Percentiles rank a stretch among this genome's conserved stretches.
phyloP scores from a whole-genome alignment of 2,888 invertebrate genomes.

The Andrena haemorrhoa region DNA sequence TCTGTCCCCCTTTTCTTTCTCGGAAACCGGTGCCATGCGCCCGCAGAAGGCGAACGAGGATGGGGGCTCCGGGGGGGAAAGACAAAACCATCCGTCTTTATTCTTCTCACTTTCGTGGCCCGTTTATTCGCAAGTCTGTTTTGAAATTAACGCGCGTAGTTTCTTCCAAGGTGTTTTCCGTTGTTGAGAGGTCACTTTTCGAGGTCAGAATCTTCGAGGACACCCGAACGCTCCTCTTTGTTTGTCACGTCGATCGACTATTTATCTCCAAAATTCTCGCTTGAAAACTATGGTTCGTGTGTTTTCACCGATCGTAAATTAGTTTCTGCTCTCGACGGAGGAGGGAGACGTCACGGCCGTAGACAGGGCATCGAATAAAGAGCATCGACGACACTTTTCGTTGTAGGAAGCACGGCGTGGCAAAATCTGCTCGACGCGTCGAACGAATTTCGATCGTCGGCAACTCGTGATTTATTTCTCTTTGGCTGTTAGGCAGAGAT shows the following conservation, averaged over 20 bases:
- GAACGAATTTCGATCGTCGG: too few species aligned
- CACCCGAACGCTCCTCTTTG: background rate
- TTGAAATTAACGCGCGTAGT: background rate
- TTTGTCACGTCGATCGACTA: background rate
- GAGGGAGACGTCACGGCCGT: constrained; percentile 10
- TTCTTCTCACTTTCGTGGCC: constrained; percentile 32
- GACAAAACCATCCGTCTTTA: background rate
- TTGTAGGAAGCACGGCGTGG: background rate
- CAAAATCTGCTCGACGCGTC: too few species aligned
- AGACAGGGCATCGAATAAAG: background rate
- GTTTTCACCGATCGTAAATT: constrained; percentile 16
- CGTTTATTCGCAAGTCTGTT: constrained; percentile 7
- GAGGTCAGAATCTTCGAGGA: background rate
- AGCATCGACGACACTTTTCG: background rate
- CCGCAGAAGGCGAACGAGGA: constrained; percentile 8
- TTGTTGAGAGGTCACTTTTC: background rate
- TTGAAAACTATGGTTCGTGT: background rate
- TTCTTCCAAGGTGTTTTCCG: constrained; percentile 1
- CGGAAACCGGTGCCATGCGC: constrained; percentile 13
- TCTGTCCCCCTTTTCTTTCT: constrained; percentile 26
- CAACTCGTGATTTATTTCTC: constrained; percentile 5
- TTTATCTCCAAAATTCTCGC: background rate
- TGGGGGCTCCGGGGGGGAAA: background rate
- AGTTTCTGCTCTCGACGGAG: constrained; percentile 52
- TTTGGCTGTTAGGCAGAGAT: background rate